phyloP scores from a whole-genome alignment of 2,888 invertebrate species.

The Orthosia gracilis region DNA sequence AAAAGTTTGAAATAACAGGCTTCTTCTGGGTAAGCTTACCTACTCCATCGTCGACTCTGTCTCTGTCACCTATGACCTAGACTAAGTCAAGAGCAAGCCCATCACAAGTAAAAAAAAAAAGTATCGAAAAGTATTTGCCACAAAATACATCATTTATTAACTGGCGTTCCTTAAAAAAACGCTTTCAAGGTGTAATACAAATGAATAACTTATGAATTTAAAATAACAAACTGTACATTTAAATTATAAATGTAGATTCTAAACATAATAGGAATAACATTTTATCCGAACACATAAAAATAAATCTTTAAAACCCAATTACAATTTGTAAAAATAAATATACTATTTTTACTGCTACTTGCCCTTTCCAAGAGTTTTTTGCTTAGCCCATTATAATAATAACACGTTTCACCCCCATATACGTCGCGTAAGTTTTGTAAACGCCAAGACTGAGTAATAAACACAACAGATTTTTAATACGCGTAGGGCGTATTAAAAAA shows the following conservation, averaged over 20 bases:
- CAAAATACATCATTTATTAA: no score
- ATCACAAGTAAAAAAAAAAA: no score
- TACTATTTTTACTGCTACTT: background rate
- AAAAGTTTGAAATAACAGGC: background rate
- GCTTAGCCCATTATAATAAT: slow-evolving; percentile 6
- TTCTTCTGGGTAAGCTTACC: no score
- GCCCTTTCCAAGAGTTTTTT: background rate
- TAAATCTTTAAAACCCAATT: slow-evolving; percentile 31
- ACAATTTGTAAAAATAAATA: slow-evolving; percentile 33
- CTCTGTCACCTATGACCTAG: no score
- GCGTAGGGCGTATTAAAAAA: no score
- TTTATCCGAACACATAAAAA: slow-evolving; percentile 34
- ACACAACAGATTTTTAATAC: no score
- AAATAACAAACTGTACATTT: slow-evolving; percentile 48
- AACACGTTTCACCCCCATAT: background rate
- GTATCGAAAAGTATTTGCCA: no score
- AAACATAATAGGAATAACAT: slow-evolving; percentile 51
- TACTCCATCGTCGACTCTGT: no score
- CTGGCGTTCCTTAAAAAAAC: background rate
- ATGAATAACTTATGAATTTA: slow-evolving; percentile 31
- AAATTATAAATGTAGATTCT: slow-evolving; percentile 41
- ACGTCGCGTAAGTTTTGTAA: background rate
- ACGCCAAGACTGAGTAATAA: background rate
- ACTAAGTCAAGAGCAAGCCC: no score
- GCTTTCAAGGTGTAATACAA: slow-evolving; percentile 12